These are phyloP conservation scores for Patiria pectinifera DNA, from an alignment of 53 echinoderm and acorn worm genomes.

Conservation along the genomic window DNA sequence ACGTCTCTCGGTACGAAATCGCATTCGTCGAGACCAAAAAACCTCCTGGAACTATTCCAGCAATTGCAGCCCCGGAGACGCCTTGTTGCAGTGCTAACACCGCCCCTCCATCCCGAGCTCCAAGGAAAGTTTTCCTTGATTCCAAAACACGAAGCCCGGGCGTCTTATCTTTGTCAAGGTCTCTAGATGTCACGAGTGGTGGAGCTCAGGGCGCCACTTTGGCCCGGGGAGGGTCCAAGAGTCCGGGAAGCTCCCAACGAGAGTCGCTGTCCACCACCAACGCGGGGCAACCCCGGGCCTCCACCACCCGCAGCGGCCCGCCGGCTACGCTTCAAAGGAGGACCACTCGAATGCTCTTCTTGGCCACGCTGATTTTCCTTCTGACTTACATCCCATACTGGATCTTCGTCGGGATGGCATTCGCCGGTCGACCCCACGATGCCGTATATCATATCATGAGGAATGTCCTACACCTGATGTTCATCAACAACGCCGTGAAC, in stretches of 20 bases:
- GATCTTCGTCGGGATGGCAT: not conserved
- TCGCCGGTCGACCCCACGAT: not conserved
- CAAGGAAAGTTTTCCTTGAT: not conserved
- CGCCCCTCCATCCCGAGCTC: not conserved
- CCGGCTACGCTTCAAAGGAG: conserved; percentile 5
- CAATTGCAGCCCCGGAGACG: no score
- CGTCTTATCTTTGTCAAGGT: not conserved
- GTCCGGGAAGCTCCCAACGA: no score
- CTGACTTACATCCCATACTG: conserved; percentile 39
- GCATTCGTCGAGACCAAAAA: not conserved
- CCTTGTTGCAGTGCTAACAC: not conserved
- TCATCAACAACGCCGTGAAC: conserved; percentile 49
- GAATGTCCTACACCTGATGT: conserved; percentile 6
- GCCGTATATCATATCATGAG: not conserved
- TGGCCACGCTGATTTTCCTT: conserved; percentile 27
- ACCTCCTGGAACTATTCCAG: not conserved
- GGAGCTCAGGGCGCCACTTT: not conserved
- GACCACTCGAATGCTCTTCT: conserved; percentile 54
- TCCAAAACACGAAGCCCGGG: not conserved
- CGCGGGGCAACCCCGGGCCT: not conserved
- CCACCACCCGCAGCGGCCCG: not conserved
- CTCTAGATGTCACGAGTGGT: no score
- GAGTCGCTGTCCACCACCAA: not conserved
- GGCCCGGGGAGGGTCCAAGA: not conserved
- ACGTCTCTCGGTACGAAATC: not conserved